Conservation (phyloP, 2,888 invertebrate species). For the Euproctis similis region DNA sequence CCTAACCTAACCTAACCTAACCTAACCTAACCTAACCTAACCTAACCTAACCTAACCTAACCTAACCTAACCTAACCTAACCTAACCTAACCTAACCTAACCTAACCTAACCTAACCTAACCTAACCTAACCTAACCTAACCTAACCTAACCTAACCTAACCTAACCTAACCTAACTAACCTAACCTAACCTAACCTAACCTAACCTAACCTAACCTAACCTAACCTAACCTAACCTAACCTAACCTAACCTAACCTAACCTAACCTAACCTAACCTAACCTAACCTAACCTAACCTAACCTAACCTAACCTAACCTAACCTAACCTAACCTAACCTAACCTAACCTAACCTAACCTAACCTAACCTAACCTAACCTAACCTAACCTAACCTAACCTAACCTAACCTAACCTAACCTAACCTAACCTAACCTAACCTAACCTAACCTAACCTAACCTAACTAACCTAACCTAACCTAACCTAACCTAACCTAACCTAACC, state of each 20-base stretch:
- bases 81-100: slow-evolving; percentile 5
- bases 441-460: slow-evolving; percentile 3
- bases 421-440: slow-evolving; percentile 3
- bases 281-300: slow-evolving; percentile 1
- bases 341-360: slow-evolving; percentile 5
- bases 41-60: slow-evolving; percentile 9
- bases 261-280: slow-evolving; percentile 1
- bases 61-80: slow-evolving; percentile 3
- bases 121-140: slow-evolving; percentile 7
- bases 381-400: slow-evolving; percentile 3
- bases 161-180: slow-evolving; percentile 7
- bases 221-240: slow-evolving; percentile 1
- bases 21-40: slow-evolving; percentile 9
- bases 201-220: background rate
- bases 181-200: slow-evolving; percentile 1
- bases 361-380: slow-evolving; percentile 1
- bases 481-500: background rate
- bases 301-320: slow-evolving; percentile 1
- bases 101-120: slow-evolving; percentile 7
- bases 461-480: background rate
- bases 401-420: slow-evolving; percentile 3
- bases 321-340: slow-evolving; percentile 4
- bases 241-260: slow-evolving; percentile 1
- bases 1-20: slow-evolving; percentile 7
- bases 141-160: slow-evolving; percentile 7